Evolutionary conservation across 2,888 invertebrate genomes (phyloP).

Genomic region (Scrobipalpa atriplicella): DNA sequence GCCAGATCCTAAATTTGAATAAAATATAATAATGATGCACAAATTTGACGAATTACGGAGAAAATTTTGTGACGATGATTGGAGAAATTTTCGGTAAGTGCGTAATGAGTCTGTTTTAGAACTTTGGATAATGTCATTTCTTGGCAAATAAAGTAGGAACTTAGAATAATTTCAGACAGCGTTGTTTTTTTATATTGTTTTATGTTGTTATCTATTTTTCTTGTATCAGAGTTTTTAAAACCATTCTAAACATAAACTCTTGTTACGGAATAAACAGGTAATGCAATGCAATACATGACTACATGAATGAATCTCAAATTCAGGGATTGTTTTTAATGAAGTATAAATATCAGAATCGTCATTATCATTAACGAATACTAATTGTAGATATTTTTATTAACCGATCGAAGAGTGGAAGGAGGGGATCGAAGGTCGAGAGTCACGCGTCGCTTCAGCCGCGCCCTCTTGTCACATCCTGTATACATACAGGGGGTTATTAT

Average conservation of each 20-base stretch:
- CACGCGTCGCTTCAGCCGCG: slow-evolving; percentile 47
- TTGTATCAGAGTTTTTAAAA: too few relatives aligned
- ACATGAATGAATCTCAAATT: too few relatives aligned
- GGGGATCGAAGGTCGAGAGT: slow-evolving; percentile 40
- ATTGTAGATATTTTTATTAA: neutral
- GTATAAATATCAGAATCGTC: too few relatives aligned
- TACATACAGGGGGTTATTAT: slow-evolving; percentile 30
- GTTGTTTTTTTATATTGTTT: too few relatives aligned
- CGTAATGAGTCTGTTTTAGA: neutral
- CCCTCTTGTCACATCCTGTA: slow-evolving; percentile 36
- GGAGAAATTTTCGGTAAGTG: neutral
- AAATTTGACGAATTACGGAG: slow-evolving; percentile 20
- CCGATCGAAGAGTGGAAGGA: neutral
- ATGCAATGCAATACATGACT: too few relatives aligned
- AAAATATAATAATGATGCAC: slow-evolving; percentile 23
- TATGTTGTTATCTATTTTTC: too few relatives aligned
- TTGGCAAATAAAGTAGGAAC: neutral
- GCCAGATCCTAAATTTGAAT: neutral
- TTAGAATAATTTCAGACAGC: too few relatives aligned
- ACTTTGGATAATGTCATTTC: neutral
- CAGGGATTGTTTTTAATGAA: neutral
- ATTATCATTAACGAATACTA: neutral
- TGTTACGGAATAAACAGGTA: too few relatives aligned
- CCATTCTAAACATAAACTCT: too few relatives aligned
- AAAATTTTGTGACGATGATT: slow-evolving; percentile 10